Conservation (phyloP, 64 coral and sea anemone species). For the Trachythela sp. region DNA sequence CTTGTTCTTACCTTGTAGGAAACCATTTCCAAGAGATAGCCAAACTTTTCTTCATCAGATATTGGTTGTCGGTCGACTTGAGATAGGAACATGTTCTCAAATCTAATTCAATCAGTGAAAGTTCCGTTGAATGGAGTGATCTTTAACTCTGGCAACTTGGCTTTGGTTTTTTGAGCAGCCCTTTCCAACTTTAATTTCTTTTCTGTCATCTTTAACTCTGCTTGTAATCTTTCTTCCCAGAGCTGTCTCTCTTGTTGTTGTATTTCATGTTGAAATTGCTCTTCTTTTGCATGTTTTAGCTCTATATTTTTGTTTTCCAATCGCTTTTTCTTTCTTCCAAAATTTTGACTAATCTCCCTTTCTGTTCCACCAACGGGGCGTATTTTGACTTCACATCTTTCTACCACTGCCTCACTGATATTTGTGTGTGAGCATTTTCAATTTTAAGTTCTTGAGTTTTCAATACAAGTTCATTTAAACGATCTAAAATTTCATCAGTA, state of each 20-base stretch:
- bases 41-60: background rate
- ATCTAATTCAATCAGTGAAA: background rate
- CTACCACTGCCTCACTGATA: background rate
- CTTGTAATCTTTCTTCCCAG: background rate
- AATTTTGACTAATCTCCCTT: background rate
- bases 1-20: background rate
- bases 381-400: background rate
- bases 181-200: background rate
- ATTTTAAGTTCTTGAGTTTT: background rate
- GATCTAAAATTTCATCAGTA: background rate
- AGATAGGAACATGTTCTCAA: conserved; percentile 8
- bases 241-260: background rate
- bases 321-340: background rate
- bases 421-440: background rate
- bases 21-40: background rate
- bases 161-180: background rate
- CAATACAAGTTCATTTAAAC: background rate
- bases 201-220: background rate
- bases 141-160: background rate
- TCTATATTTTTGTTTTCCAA: background rate
- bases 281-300: background rate
- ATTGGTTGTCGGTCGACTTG: background rate
- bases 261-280: background rate
- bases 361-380: background rate
- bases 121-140: background rate